phyloP scores from a whole-genome alignment of 2,113 vertebrate species.

The Malurus melanocephalus region DNA sequence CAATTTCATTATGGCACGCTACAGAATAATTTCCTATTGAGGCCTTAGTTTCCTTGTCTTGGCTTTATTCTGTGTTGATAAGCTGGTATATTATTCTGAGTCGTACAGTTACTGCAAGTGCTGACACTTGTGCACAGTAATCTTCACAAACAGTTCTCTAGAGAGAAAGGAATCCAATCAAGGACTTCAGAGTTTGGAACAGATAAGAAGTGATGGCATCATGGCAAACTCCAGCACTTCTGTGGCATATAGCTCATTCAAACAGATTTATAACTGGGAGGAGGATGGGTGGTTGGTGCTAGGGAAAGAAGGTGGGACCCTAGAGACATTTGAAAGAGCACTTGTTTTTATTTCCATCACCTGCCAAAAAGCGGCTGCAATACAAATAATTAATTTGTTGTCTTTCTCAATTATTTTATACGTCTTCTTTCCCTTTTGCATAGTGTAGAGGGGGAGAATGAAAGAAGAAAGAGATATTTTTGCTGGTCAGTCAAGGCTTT shows the following conservation, averaged over 20 bases:
- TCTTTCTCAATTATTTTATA: neutral
- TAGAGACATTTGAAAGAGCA: neutral
- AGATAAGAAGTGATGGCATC: neutral
- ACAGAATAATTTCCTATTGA: neutral
- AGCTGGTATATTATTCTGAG: neutral
- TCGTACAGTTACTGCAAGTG: neutral
- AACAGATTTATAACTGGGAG: neutral
- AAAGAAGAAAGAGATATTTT: neutral
- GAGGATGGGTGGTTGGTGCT: neutral
- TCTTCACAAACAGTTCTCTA: neutral
- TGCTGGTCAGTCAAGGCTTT: neutral
- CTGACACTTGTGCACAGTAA: neutral
- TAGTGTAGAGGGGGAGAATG: neutral
- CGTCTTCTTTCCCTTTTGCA: neutral
- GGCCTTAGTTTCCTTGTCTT: neutral
- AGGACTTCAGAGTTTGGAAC: neutral
- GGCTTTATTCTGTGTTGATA: neutral
- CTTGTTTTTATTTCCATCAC: neutral
- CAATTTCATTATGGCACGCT: conserved; percentile 14
- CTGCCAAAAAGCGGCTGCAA: neutral
- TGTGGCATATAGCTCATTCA: neutral
- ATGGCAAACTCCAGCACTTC: neutral
- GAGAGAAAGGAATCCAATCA: neutral
- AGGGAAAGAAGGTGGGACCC: neutral
- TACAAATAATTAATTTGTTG: neutral